Evolutionary conservation across 2,113 vertebrate genomes (phyloP).

Genomic region (Urocitellus parryii): DNA sequence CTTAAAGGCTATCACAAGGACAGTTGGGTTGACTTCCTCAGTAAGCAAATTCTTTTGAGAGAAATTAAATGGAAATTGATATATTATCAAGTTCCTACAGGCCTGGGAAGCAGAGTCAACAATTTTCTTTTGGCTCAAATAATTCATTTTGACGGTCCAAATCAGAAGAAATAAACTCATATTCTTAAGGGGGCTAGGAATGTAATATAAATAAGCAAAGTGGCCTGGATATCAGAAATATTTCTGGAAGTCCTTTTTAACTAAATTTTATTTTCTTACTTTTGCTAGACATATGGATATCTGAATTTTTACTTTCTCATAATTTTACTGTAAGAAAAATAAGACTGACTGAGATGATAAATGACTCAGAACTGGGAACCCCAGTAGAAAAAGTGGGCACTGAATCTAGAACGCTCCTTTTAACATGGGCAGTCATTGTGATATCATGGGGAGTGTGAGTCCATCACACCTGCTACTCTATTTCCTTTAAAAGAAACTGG

Average conservation of each 20-base stretch:
- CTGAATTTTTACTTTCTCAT: conserved; percentile 28
- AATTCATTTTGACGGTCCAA: not conserved
- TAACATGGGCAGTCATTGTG: not conserved
- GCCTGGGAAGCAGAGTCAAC: conserved; percentile 18
- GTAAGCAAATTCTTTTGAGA: conserved; percentile 13
- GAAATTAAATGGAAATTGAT: conserved; percentile 19
- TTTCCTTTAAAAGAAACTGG: not conserved
- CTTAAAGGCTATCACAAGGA: not conserved
- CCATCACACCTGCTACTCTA: not conserved
- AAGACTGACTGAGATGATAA: not conserved
- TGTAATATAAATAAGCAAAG: not conserved
- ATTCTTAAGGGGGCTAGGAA: not conserved
- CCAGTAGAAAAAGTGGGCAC: accelerated
- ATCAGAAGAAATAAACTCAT: not conserved
- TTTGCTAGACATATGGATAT: not conserved
- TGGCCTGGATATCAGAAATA: not conserved
- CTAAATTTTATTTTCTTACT: conserved; percentile 49
- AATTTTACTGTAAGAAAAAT: not conserved
- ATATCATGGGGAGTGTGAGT: not conserved
- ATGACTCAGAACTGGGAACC: not conserved
- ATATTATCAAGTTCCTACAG: conserved; percentile 1
- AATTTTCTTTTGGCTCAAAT: conserved; percentile 21
- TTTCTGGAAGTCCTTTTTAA: not conserved
- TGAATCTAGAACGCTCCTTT: not conserved
- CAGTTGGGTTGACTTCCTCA: not conserved